A percentile compares a stretch with the other conserved stretches of the same genome.
Conservation (phyloP, 2,113 vertebrate species). For the Dicerorhinus sumatrensis region DNA sequence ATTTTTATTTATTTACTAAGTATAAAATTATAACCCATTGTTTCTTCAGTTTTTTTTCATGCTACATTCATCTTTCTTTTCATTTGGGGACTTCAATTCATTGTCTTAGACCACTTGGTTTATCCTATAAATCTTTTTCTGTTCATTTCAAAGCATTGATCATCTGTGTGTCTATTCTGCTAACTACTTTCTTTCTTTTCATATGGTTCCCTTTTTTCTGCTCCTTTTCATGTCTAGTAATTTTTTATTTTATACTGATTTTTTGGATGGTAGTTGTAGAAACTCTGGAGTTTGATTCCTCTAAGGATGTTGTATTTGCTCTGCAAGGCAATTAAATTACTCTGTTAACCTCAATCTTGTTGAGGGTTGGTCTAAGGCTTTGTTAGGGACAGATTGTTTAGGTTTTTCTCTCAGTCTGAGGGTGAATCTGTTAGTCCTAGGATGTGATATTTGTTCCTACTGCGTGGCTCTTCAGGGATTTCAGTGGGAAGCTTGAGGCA, state of each 20-base stretch:
- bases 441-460: not conserved
- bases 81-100: not conserved
- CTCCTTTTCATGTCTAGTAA: not conserved
- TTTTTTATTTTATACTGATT: not conserved
- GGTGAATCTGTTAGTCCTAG: not conserved
- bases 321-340: not conserved
- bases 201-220: fast-evolving
- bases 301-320: not conserved
- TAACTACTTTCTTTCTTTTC: not conserved
- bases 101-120: not conserved
- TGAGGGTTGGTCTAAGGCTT: not conserved
- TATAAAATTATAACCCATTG: not conserved
- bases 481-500: not conserved
- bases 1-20: not conserved
- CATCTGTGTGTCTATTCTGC: not conserved
- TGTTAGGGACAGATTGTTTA: too few relatives aligned
- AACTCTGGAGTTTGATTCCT: not conserved
- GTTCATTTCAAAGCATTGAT: not conserved
- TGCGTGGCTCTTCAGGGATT: not conserved
- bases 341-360: not conserved
- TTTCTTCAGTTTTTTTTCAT: not conserved
- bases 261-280: not conserved
- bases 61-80: not conserved
- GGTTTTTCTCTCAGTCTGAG: not conserved
- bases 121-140: not conserved